Evolutionary conservation across 2,113 vertebrate genomes (phyloP), one percentile per base, ranked within the genome.

Genomic region (Sitta europaea): DNA sequence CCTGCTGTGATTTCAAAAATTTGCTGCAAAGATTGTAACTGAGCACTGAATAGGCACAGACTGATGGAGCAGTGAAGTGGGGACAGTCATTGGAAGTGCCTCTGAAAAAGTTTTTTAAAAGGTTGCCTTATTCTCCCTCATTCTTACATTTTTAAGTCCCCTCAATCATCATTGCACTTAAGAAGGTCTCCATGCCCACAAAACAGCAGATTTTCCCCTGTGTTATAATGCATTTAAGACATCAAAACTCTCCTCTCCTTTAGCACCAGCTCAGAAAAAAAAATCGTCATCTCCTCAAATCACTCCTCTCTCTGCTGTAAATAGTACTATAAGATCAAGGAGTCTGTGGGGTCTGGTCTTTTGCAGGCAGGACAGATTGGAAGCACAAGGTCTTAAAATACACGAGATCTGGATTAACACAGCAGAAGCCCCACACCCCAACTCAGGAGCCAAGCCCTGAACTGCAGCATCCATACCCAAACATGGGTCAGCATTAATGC

Each of bases 11-110:
- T 67, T 53, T 84, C 54, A 43, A 45, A 76, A 45, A 38, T 28
- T 51, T 7, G 2, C 33, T 68, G 62, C 33, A 29, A 48, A 63
- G 12, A 11, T 22, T 5, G 0, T 18, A 71, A 63, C 68, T 45
- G 48, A 63, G 54, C 35, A 7, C 21, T 45, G 68, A 48, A 36
- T 29, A 65, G 15, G 18, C 59, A 29, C 0, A 0, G 14, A 55
- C 5, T 21, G 38, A 36, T 50, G 40, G 14, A 25, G 12, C 42
- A 62, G 16, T 13, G 51, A 74, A 55, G 3, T 36, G 29, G 10
- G 10, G 13, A 9, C 9, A 14, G 23, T 51, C 57, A 28, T 23
- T 43, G 5, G 8, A 85, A 72, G 28, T 12, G 10, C 27, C 11
- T 12, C 27, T 19, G 29, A 72, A 40, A 55, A 19, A 7, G 4